Evolutionary conservation across 2,113 vertebrate genomes (phyloP), one percentile per base, ranked within the genome.

Genomic region (Hippoglossus stenolepis): DNA sequence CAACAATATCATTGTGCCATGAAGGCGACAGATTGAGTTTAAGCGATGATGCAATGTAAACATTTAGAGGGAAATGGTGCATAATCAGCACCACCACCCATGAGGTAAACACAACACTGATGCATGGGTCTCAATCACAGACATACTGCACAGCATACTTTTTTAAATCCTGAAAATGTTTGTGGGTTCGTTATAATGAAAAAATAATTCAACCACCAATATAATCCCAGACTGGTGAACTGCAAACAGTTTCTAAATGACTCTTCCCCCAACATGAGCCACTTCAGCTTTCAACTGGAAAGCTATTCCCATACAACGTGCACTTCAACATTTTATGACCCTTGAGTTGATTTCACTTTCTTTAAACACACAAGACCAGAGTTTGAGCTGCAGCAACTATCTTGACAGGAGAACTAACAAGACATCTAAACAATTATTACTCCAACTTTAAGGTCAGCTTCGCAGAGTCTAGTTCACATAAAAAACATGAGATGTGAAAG

Each of bases 1-100:
- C 49, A 65, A 65, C 28, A 77, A 70, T 56, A 28, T 79, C 54
- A 65, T 28, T 21, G 70, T 38, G 66, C 24, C 49, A 68, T 28
- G 18, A 11, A 60, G 10, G 58, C 47, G 57, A 31, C 66, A 65
- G 57, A 53, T 2, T 38, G 11, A 1, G n/a, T 65, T 66, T 35
- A 59, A 63, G 61, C 26, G 23, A 57, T n/a, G 28, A 57, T 12
- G 26, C 7, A 59, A 35, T 38, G 21, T 1, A 45, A 47, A 59
- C 4, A n/a, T 43, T 13, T 20, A 8, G 17, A 2, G 26, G 14
- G 21, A 11, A 38, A 70, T 23, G 26, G 17, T 12, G 49, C 58
- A 73, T n/a, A 26, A 58, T 65, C 60, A 75, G 62, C n/a, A 45
- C 23, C 8, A 45, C 23, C 8, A 77, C 26, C 23, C 38, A 20